Conservation (phyloP, 2,797 vertebrate species). For the Sebastes vulpes region DNA sequence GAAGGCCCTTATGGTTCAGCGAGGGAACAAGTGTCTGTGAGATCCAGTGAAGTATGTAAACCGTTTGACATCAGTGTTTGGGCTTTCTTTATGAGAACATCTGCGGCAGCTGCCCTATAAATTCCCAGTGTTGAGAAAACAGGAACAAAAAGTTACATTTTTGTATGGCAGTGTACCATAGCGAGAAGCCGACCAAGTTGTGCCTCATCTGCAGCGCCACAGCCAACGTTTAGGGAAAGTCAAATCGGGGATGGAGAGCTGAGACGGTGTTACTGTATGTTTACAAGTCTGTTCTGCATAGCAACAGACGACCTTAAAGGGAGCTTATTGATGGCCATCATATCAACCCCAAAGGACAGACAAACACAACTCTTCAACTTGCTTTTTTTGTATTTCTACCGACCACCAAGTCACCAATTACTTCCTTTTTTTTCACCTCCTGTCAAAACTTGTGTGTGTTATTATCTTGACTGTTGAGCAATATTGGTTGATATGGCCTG, state of each 20-base stretch:
- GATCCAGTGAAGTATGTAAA: constrained; percentile 81
- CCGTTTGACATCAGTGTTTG: constrained; percentile 86
- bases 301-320: constrained; percentile 47
- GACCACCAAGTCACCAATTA: constrained; percentile 3
- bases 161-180: constrained; percentile 85
- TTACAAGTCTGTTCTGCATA: constrained; percentile 52
- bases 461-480: neutral
- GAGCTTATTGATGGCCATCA: constrained; percentile 26
- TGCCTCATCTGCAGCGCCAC: constrained; percentile 71
- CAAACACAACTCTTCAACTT: neutral
- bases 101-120: constrained; percentile 87
- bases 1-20: constrained; percentile 63
- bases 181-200: constrained; percentile 62
- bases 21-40: constrained; percentile 77
- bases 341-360: constrained; percentile 13
- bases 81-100: constrained; percentile 86
- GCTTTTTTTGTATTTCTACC: constrained; percentile 1
- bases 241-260: constrained; percentile 73
- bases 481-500: neutral
- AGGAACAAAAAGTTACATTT: constrained; percentile 86
- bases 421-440: neutral
- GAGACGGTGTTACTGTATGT: constrained; percentile 58
- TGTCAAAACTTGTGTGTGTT: neutral
- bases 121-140: constrained; percentile 83
- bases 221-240: constrained; percentile 72